Evolutionary conservation across 2,113 vertebrate species (phyloP), one percentile per base, ranked within the genome.

Genomic region (Melanerpes formicivorus): DNA sequence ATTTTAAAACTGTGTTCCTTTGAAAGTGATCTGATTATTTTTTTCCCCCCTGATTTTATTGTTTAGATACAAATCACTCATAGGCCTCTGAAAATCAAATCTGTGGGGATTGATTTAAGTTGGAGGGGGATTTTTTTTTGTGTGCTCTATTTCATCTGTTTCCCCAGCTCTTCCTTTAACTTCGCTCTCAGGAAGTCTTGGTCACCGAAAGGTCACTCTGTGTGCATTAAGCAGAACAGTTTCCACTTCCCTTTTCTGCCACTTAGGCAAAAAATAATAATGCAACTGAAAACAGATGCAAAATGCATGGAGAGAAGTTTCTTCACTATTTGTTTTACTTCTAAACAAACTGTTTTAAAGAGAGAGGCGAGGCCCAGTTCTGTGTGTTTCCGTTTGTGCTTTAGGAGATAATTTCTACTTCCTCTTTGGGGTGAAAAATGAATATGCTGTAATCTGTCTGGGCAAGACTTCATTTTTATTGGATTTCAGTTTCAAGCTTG

Each of bases 81-180:
- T 56, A 90, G 88, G 26, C 25, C 50, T 88, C 77, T 84, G 82
- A 59, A 95, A 88, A 93, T 58, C 40, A 58, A 76, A 75, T 93
- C 90, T 70, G 18, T 93, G 72, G 48, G 15, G 74, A 95, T 92
- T 85, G 81, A 93, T 94, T 94, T 95, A 95, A 87, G 87, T 80
- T 87, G 46, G 77, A 86, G 84, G 80, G 70, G 14, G 60, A 6
- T 30, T 27, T 19, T 52, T 52, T 34, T 54, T 32, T 71, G 52
- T 29, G 73, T 90, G 55, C 46, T 90, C 69, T 62, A 4, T 92
- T 94, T 92, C 54, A 50, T 90, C 18, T 74, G 44, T 75, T 92
- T 90, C 73, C 65, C 58, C 59, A 59, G 30, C 52, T 90, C 54
- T 37, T 86, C 44, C 70, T 58, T 86, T 72, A 92, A 84, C 70